A percentile compares a stretch with the other conserved stretches of the same genome.
Conservation (phyloP, 2,113 vertebrate species). For the Sinocyclocheilus anophthalmus region DNA sequence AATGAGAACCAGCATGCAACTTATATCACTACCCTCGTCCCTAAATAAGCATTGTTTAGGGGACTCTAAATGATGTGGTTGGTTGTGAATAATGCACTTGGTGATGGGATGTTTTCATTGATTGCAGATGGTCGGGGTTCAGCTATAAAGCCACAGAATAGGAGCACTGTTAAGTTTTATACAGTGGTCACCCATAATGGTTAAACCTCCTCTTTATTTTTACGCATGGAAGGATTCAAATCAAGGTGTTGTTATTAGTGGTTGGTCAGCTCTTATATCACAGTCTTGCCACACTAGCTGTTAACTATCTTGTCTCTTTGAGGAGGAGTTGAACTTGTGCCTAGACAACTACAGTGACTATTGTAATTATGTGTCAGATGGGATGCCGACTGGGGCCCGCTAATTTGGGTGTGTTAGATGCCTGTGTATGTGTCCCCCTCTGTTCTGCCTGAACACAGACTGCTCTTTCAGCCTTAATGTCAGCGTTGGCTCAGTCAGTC, state of each 20-base stretch:
- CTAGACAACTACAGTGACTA: conserved; percentile 21
- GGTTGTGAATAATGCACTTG: conserved; percentile 12
- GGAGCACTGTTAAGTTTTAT: conserved; percentile 37
- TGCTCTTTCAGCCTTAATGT: conserved; percentile 42
- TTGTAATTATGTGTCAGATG: conserved; percentile 18
- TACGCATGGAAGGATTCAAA: conserved; percentile 16
- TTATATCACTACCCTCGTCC: conserved; percentile 45
- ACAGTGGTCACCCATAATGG: conserved; percentile 29
- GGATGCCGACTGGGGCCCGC: conserved; percentile 13
- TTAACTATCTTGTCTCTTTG: conserved; percentile 26
- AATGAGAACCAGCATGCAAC: conserved; percentile 48
- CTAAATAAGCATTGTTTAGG: conserved; percentile 47
- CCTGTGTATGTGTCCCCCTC: background rate
- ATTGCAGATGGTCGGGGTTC: conserved; percentile 47
- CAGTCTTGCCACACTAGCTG: conserved; percentile 8
- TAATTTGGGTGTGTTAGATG: conserved; percentile 40
- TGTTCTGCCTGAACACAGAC: conserved; percentile 24
- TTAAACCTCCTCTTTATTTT: conserved; percentile 18
- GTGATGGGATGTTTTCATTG: conserved; percentile 37
- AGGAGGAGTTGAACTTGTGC: conserved; percentile 20
- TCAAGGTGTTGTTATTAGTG: conserved; percentile 24
- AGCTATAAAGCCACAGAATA: conserved; percentile 51
- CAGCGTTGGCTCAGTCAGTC: conserved; percentile 29
- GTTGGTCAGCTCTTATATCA: conserved; percentile 8
- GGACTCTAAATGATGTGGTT: conserved; percentile 52